Conservation (phyloP, 2,888 invertebrate species). For the Amblyjoppa fuscipennis region DNA sequence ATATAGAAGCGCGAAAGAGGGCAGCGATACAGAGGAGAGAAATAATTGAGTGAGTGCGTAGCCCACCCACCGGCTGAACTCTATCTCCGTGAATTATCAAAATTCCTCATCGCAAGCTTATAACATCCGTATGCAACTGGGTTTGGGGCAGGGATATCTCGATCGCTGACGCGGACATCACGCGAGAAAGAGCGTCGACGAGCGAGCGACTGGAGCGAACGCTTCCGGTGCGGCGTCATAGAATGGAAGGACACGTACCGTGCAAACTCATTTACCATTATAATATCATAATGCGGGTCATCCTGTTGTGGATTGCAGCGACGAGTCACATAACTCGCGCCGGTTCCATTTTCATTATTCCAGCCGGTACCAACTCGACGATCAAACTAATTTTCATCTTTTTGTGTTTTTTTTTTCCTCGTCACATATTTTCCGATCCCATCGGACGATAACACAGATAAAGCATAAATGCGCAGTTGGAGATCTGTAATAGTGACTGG, state of each 20-base stretch:
- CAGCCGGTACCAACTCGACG: not conserved
- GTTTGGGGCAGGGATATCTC: not conserved
- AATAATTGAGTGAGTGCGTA: not conserved
- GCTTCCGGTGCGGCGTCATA: constrained; percentile 53
- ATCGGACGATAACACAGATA: not conserved
- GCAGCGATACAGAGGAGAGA: not conserved
- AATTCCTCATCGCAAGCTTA: constrained; percentile 47
- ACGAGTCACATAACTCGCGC: constrained; percentile 14
- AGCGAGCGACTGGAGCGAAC: constrained; percentile 42
- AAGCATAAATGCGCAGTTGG: not conserved
- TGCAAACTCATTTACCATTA: constrained; percentile 14
- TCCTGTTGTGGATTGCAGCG: constrained; percentile 30
- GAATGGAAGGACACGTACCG: constrained; percentile 14
- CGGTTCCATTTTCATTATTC: not conserved
- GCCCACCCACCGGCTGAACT: constrained; percentile 44
- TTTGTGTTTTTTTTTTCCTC: not conserved
- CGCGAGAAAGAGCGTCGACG: constrained; percentile 46
- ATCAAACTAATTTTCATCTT: not conserved
- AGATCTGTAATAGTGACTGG: not conserved
- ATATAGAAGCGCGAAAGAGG: constrained; percentile 9
- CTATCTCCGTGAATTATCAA: constrained; percentile 46
- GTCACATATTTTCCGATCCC: too few relatives aligned
- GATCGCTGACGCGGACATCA: constrained; percentile 39
- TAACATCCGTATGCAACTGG: constrained; percentile 26
- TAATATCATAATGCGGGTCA: constrained; percentile 51